Conservation (phyloP, 2,113 vertebrate species). For the Aythya baeri region DNA sequence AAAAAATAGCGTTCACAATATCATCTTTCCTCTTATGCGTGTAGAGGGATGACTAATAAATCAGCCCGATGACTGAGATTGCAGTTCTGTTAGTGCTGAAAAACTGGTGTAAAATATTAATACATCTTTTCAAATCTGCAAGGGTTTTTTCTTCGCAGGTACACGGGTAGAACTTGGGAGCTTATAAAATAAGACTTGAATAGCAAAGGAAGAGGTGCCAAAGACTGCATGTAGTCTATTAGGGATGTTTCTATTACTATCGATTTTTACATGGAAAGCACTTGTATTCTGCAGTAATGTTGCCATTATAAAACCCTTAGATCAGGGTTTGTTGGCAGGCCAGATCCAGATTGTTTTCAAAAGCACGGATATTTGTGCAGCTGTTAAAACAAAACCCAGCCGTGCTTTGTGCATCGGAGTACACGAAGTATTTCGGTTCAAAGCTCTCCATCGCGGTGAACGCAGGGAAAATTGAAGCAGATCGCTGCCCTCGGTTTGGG, state of each 20-base stretch:
- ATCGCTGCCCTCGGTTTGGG: background rate
- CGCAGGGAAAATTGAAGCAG: background rate
- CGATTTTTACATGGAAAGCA: slow-evolving; percentile 32
- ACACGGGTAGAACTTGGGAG: background rate
- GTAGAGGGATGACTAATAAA: background rate
- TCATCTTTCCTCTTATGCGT: background rate
- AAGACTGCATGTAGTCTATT: slow-evolving; percentile 1
- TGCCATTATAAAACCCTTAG: slow-evolving; percentile 45
- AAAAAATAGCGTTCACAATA: background rate
- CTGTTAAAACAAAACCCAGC: slow-evolving; percentile 47
- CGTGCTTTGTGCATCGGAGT: background rate
- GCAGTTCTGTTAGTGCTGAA: background rate
- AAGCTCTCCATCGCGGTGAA: background rate
- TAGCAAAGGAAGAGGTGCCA: slow-evolving; percentile 30
- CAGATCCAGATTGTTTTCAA: slow-evolving; percentile 32
- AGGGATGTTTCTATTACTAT: slow-evolving; percentile 42
- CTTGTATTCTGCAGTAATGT: slow-evolving; percentile 36
- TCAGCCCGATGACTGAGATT: background rate
- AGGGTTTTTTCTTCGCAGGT: background rate
- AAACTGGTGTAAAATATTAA: slow-evolving; percentile 11
- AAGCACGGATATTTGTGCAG: slow-evolving; percentile 46
- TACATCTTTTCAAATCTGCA: background rate
- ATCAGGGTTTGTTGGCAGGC: slow-evolving; percentile 44
- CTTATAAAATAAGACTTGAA: background rate
- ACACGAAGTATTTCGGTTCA: background rate